phyloP scores from a whole-genome alignment of 1,140 invertebrate species.

The Phymorhynchus buccinoides region DNA sequence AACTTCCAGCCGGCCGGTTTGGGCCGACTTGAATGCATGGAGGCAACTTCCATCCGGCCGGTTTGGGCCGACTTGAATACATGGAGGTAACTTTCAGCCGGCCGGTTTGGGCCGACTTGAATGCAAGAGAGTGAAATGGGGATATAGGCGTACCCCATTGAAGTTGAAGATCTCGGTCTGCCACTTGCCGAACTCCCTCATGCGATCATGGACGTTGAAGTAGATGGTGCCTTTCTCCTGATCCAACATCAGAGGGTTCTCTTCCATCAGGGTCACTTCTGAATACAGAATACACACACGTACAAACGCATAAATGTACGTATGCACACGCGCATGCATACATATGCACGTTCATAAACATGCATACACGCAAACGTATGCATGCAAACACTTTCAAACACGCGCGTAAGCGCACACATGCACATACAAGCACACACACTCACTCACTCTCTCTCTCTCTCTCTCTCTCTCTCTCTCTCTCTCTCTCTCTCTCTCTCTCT shows the following conservation, averaged over 20 bases:
- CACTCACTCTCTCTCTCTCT: no score
- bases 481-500: no score
- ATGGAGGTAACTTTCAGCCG: no score
- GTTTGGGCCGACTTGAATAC: no score
- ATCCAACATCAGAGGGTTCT: constrained; percentile 54
- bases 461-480: no score
- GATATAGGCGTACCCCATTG: constrained; percentile 51
- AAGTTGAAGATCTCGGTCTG: constrained; percentile 59
- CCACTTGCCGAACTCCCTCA: constrained; percentile 47
- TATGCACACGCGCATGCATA: neutral
- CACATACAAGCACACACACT: constrained; percentile 5
- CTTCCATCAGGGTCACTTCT: constrained; percentile 66
- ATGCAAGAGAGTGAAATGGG: no score
- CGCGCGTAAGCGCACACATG: neutral
- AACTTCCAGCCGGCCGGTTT: no score
- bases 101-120: no score
- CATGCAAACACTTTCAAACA: neutral
- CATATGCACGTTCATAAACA: neutral
- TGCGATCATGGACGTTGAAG: constrained; percentile 49
- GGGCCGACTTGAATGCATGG: no score
- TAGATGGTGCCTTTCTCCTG: constrained; percentile 53
- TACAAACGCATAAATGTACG: neutral
- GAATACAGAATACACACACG: constrained; percentile 32
- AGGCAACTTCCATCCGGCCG: no score
- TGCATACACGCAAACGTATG: neutral